Percentiles rank a stretch among this genome's conserved stretches.
These are phyloP conservation scores for Phyllotreta striolata DNA, from an alignment of 2,888 invertebrate genomes.

Conservation along the genomic window DNA sequence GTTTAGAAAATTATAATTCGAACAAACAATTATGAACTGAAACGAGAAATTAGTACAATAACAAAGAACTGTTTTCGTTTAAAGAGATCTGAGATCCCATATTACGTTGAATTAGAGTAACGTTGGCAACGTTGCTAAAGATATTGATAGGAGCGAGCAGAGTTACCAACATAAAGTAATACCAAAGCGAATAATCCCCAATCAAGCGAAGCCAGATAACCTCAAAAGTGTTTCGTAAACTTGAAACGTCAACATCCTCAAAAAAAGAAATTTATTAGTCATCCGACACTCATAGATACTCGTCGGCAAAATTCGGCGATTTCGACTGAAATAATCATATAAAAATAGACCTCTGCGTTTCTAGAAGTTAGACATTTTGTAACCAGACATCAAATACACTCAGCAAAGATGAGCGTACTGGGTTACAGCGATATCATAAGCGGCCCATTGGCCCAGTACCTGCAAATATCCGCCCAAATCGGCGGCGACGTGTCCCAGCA, in stretches of 20 bases:
- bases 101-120: too few species aligned
- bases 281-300: conserved; percentile 36
- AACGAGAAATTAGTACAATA: too few species aligned
- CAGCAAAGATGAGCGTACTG: conserved; percentile 72
- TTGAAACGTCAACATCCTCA: conserved; percentile 38
- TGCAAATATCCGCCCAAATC: conserved; percentile 79
- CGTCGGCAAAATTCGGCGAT: conserved; percentile 39
- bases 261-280: conserved; percentile 40
- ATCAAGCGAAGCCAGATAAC: conserved; percentile 23
- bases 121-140: neutral
- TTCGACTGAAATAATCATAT: conserved; percentile 33
- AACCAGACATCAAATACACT: conserved; percentile 18
- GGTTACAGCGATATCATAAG: conserved; percentile 78
- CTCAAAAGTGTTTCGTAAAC: conserved; percentile 24
- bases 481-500: conserved; percentile 87
- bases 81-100: too few species aligned
- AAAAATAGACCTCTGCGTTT: conserved; percentile 34
- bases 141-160: conserved; percentile 5
- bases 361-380: conserved; percentile 25
- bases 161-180: conserved; percentile 16
- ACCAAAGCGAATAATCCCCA: neutral
- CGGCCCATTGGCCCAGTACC: conserved; percentile 79
- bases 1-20: too few species aligned
- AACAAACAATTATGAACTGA: too few species aligned
- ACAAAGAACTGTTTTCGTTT: too few species aligned